Evolutionary conservation across 2,113 vertebrate genomes (phyloP).

Genomic region (Oplegnathus fasciatus): DNA sequence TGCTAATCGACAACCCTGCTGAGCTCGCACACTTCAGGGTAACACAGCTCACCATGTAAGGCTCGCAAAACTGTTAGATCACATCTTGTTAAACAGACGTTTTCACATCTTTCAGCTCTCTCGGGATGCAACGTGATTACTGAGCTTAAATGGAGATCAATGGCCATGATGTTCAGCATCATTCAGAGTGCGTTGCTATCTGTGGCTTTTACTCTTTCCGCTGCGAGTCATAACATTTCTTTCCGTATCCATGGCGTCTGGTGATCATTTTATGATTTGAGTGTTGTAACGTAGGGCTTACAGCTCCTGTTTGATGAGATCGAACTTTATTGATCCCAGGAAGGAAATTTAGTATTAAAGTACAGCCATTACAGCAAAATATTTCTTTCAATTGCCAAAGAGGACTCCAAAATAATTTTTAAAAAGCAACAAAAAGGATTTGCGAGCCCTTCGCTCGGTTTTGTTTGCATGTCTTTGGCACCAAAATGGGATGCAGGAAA

Average conservation of each 20-base stretch:
- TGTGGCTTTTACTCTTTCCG: not conserved
- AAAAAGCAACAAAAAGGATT: not conserved
- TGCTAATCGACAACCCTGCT: constrained; percentile 36
- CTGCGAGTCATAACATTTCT: not conserved
- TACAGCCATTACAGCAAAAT: not conserved
- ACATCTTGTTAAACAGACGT: constrained; percentile 19
- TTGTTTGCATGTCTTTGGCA: not conserved
- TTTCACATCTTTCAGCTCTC: constrained; percentile 58
- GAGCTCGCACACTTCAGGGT: constrained; percentile 26
- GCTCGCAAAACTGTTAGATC: constrained; percentile 46
- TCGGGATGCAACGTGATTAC: constrained; percentile 49
- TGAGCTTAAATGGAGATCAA: constrained; percentile 64
- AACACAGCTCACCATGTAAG: constrained; percentile 12
- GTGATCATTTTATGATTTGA: not conserved
- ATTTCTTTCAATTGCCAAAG: not conserved
- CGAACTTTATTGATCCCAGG: not conserved
- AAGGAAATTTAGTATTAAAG: not conserved
- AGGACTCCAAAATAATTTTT: not conserved
- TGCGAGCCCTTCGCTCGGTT: not conserved
- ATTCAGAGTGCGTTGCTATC: constrained; percentile 5
- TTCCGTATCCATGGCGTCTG: not conserved
- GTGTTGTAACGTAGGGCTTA: not conserved
- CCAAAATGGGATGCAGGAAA: not conserved
- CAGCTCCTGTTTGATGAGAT: not conserved
- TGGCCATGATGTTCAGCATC: constrained; percentile 38